phyloP scores from a whole-genome alignment of 2,113 vertebrate genomes.

The Psophia crepitans region DNA sequence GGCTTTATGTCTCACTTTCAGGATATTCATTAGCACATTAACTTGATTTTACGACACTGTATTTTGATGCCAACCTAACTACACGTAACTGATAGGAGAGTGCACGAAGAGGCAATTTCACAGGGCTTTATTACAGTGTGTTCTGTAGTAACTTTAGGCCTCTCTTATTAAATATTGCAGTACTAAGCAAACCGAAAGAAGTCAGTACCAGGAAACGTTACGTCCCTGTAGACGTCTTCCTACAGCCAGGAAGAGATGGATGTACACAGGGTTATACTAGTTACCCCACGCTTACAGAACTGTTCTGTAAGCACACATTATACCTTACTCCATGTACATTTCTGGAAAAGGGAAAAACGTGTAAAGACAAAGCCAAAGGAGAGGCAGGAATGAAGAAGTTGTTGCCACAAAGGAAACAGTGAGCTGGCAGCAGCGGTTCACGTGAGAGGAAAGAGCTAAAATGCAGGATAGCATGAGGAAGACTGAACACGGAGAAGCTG shows the following conservation, averaged over 20 bases:
- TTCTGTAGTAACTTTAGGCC: not conserved
- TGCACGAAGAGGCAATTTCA: not conserved
- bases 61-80: not conserved
- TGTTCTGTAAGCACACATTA: not conserved
- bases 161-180: not conserved
- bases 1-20: not conserved
- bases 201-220: not conserved
- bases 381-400: not conserved
- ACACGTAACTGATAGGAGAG: not conserved
- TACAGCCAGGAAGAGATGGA: not conserved
- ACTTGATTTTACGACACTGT: not conserved
- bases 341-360: not conserved
- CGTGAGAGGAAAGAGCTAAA: not conserved
- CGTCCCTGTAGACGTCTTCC: not conserved
- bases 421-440: not conserved
- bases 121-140: not conserved
- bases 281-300: not conserved
- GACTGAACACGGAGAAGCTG: not conserved
- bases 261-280: not conserved
- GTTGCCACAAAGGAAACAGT: not conserved
- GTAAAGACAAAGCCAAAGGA: not conserved
- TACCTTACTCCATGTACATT: not conserved
- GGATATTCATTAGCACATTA: not conserved
- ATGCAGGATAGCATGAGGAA: fast-evolving
- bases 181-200: not conserved